Evolutionary conservation across 2,797 vertebrate genomes (phyloP).

Genomic region (Microhierax caerulescens): DNA sequence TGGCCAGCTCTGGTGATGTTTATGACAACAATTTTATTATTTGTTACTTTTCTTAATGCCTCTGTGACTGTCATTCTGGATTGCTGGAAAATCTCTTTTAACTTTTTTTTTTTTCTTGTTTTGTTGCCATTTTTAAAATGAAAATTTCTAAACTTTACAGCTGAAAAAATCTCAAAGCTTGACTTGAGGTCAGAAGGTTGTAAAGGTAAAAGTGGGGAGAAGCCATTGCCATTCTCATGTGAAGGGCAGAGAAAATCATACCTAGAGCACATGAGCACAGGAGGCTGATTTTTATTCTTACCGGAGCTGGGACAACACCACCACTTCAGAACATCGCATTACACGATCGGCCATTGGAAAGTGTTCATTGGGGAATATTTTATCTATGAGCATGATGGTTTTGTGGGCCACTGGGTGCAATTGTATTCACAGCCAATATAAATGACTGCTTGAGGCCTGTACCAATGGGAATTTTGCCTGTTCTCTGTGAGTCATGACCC

Average conservation of each 20-base stretch:
- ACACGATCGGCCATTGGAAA: background rate
- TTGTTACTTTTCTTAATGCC: background rate
- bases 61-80: background rate
- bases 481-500: slow-evolving; percentile 12
- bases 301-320: background rate
- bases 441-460: background rate
- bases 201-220: background rate
- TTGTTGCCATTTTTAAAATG: background rate
- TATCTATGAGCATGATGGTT: background rate
- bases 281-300: background rate
- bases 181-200: background rate
- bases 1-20: background rate
- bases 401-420: background rate
- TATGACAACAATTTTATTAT: background rate
- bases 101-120: background rate
- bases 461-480: slow-evolving; percentile 25
- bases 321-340: background rate
- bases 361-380: background rate
- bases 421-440: background rate
- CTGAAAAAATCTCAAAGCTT: background rate
- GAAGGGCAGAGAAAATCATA: background rate
- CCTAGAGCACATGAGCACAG: background rate
- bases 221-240: background rate
- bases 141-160: background rate
- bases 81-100: background rate